Percentiles rank a stretch among this genome's conserved stretches.
These are phyloP conservation scores for Natator depressus DNA, from an alignment of 2,113 vertebrate species.

Conservation along the genomic window DNA sequence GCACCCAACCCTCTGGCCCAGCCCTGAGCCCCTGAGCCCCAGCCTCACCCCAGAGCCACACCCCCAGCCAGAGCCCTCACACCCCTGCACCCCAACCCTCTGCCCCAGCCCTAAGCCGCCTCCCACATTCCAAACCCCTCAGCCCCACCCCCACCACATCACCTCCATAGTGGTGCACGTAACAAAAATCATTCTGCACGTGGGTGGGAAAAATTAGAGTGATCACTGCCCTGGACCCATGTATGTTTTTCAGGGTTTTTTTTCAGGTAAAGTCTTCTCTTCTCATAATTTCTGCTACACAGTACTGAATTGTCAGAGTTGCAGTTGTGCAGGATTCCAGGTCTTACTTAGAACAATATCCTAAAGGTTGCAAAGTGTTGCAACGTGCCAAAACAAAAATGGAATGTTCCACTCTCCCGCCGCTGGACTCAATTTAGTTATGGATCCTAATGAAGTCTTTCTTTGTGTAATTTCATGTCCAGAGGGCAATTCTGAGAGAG, in stretches of 20 bases:
- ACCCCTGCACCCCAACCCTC: too few relatives aligned
- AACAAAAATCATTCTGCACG: too few relatives aligned
- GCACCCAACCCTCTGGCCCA: too few relatives aligned
- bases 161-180: too few relatives aligned
- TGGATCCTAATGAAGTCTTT: constrained; percentile 68
- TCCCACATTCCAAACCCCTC: too few relatives aligned
- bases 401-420: constrained; percentile 63
- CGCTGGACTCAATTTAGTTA: constrained; percentile 72
- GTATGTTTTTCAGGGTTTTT: constrained; percentile 32
- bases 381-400: constrained; percentile 68
- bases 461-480: constrained; percentile 73
- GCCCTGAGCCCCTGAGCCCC: too few relatives aligned
- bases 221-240: not conserved
- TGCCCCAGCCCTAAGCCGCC: too few relatives aligned
- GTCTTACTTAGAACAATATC: constrained; percentile 69
- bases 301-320: constrained; percentile 57
- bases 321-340: constrained; percentile 30
- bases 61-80: too few relatives aligned
- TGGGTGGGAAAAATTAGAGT: too few relatives aligned
- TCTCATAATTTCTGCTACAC: constrained; percentile 17
- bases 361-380: constrained; percentile 55
- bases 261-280: constrained; percentile 56
- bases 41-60: too few relatives aligned
- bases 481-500: constrained; percentile 53
- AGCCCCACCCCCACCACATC: too few relatives aligned